These are phyloP conservation scores for Pseudomyrmex gracilis DNA, from an alignment of 1,140 invertebrate genomes.

Conservation along the genomic window DNA sequence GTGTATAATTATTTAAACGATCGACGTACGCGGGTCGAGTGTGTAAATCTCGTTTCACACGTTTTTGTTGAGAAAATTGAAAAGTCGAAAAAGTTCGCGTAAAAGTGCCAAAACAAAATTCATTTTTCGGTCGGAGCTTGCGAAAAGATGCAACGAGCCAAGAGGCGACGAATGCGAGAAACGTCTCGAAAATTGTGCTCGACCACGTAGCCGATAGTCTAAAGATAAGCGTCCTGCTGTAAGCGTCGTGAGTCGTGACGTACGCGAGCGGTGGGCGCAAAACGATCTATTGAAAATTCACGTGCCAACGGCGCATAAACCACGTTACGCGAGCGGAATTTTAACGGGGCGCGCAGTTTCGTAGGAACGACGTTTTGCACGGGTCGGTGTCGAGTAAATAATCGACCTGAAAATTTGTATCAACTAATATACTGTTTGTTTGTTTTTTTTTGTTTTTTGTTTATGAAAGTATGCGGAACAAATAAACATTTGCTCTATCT, in stretches of 20 bases:
- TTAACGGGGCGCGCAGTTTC: conserved; percentile 43
- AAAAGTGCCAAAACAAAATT: too few relatives aligned
- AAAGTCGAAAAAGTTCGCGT: too few relatives aligned
- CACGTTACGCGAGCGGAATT: conserved; percentile 63
- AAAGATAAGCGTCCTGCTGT: conserved; percentile 19
- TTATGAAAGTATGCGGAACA: neutral
- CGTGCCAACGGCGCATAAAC: conserved; percentile 71
- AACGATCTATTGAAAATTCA: conserved; percentile 70
- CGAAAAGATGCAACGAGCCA: too few relatives aligned
- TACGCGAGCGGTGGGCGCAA: conserved; percentile 26
- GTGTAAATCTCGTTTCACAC: too few relatives aligned
- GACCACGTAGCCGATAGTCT: neutral
- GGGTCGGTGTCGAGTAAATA: conserved; percentile 41
- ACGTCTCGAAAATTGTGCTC: conserved; percentile 9
- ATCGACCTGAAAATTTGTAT: conserved; percentile 25
- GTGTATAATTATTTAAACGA: too few relatives aligned
- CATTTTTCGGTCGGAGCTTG: too few relatives aligned
- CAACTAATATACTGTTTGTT: too few relatives aligned
- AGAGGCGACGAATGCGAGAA: neutral
- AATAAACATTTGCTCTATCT: too few relatives aligned
- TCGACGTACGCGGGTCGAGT: too few relatives aligned
- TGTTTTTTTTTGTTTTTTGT: too few relatives aligned
- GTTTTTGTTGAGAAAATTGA: too few relatives aligned
- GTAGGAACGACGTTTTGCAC: conserved; percentile 65
- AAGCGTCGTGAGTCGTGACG: conserved; percentile 32